These are phyloP conservation scores for Laodelphax striatellus DNA, from an alignment of 1,140 invertebrate genomes.

Conservation along the genomic window DNA sequence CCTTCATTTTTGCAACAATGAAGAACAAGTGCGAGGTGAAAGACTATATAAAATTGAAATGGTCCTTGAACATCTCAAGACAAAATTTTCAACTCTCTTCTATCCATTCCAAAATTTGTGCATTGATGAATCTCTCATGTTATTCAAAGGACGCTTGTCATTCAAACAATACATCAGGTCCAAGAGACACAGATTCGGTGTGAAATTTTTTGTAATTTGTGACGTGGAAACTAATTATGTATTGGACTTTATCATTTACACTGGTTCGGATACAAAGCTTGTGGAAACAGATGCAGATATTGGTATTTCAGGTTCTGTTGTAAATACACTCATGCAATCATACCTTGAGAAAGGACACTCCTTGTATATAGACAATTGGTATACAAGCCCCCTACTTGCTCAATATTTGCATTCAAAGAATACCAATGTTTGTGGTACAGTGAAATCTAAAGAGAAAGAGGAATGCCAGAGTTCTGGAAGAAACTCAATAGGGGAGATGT, in stretches of 20 bases:
- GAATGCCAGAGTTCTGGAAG: conserved; percentile 24
- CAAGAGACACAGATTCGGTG: no score
- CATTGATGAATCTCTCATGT: no score
- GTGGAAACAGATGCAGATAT: conserved; percentile 8
- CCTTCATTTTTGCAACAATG: no score
- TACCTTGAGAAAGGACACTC: conserved; percentile 23
- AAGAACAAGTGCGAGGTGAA: background rate
- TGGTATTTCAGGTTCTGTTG: conserved; percentile 24
- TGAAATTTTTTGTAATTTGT: conserved; percentile 12
- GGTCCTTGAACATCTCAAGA: no score
- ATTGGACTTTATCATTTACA: conserved; percentile 29
- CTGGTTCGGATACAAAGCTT: conserved; percentile 17
- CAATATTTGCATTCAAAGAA: conserved; percentile 19
- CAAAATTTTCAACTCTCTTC: no score
- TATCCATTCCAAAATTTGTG: no score
- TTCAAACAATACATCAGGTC: no score
- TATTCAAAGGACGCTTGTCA: no score
- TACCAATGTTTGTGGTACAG: conserved; percentile 25
- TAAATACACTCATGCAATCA: conserved; percentile 21
- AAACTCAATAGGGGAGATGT: conserved; percentile 24
- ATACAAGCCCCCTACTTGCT: conserved; percentile 22
- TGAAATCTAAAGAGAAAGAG: conserved; percentile 21
- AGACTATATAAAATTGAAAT: background rate
- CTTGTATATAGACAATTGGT: conserved; percentile 26
- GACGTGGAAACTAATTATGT: conserved; percentile 28